Conservation (phyloP, 2,797 vertebrate species). For the Propithecus deckenii region DNA sequence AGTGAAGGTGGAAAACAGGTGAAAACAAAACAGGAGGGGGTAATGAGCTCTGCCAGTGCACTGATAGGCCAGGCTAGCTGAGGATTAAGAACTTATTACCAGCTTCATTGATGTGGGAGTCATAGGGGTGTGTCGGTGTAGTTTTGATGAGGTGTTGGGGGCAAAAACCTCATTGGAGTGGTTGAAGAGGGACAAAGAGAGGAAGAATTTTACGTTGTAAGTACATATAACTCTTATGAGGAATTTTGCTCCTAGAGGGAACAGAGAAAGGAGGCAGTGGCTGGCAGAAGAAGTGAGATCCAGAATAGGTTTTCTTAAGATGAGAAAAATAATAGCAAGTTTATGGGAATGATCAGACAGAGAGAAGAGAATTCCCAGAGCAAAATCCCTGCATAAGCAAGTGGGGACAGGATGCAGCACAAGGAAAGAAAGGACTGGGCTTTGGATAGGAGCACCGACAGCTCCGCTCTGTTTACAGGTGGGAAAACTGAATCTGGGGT, state of each 20-base stretch:
- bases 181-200: background rate
- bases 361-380: background rate
- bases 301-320: background rate
- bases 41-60: background rate
- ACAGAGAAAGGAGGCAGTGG: background rate
- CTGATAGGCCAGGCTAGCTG: background rate
- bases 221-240: background rate
- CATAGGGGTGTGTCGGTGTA: background rate
- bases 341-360: background rate
- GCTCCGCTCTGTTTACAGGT: background rate
- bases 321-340: background rate
- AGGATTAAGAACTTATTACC: background rate
- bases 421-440: no score
- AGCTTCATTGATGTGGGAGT: background rate
- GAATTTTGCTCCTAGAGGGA: background rate
- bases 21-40: fast-evolving
- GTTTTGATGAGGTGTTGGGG: background rate
- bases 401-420: background rate
- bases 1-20: background rate
- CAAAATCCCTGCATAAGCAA: background rate
- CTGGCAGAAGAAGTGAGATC: background rate
- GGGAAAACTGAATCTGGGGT: background rate
- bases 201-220: background rate
- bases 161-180: background rate
- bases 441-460: background rate